These are phyloP conservation scores for Drosophila takahashii DNA, from an alignment of 1,140 invertebrate genomes.

Conservation along the genomic window DNA sequence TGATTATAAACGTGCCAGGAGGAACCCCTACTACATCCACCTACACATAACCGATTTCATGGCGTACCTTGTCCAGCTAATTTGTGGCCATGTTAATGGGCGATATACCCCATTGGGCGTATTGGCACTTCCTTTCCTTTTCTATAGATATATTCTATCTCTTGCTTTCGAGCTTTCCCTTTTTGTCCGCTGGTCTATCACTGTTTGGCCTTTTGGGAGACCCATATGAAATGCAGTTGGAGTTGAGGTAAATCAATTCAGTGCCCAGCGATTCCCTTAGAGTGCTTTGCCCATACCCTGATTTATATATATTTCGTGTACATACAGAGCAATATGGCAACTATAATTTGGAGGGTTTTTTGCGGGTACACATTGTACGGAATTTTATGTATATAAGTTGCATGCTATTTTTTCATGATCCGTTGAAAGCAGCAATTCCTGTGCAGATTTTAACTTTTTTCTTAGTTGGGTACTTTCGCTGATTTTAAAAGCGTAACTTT, in stretches of 20 bases:
- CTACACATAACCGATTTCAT: background rate
- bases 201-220: constrained; percentile 33
- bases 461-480: background rate
- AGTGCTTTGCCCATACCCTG: constrained; percentile 25
- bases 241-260: constrained; percentile 57
- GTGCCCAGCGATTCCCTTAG: constrained; percentile 26
- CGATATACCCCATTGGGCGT: constrained; percentile 16
- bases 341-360: constrained; percentile 29
- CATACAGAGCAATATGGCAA: constrained; percentile 10
- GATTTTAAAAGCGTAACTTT: constrained; percentile 1
- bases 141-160: constrained; percentile 4
- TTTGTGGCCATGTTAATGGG: constrained; percentile 43
- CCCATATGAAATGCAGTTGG: constrained; percentile 34
- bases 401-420: constrained; percentile 24
- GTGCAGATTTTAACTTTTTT: background rate
- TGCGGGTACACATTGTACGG: constrained; percentile 2
- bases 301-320: constrained; percentile 10
- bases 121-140: constrained; percentile 25
- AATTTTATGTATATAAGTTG: background rate
- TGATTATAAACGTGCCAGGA: constrained; percentile 9
- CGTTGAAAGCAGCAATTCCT: constrained; percentile 18
- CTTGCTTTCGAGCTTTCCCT: constrained; percentile 2
- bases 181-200: constrained; percentile 13
- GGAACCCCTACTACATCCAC: background rate
- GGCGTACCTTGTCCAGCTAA: constrained; percentile 22